Evolutionary conservation across 2,113 vertebrate genomes (phyloP), one percentile per base, ranked within the genome.

Genomic region (Gnathonemus echidnorhynchus): DNA sequence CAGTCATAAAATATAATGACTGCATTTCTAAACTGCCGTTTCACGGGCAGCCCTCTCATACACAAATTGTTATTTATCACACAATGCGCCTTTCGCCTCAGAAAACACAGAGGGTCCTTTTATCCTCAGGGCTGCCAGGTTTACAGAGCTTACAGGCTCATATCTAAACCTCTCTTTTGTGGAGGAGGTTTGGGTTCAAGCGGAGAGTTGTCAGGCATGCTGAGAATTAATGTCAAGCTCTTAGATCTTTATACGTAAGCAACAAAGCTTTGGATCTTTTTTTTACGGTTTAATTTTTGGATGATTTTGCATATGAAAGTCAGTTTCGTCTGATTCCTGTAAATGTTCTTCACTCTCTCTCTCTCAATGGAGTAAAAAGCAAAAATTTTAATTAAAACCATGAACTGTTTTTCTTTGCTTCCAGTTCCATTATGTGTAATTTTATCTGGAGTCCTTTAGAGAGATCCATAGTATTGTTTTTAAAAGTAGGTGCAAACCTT

Each of bases 1-100:
- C 87, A 62, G 35, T 66, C 87, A 46, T 88, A 66, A 88, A 88
- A 62, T 88, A 88, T 62, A 66, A 88, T 62, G 52, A 45, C 35
- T 66, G 52, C 31, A 35, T 66, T 88, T 66, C 58, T 62, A 88
- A 45, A 45, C 52, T 35, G 42, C 17, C 56, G 42, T 87, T 56
- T 45, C 87, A 88, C 21, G 62, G 56, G 31, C 5, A 87, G 39
- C 2, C 13, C 50, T 21, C 48, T 39, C 74, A 17, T 35, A 10
- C 31, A 42, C 87, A 62, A 88, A 88, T 35, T 39, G 17, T 45
- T 88, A 39, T 88, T 87, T 85, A 80, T 48, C 86, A 10, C n/a
- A 80, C 74, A 80, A 39, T 19, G 39, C 2, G 74, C 35, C 74
- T 80, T 80, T 80, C 35, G 35, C 86, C 86, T 87, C 49, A 0